Base-by-base conservation (phyloP, 2,888 invertebrate genomes). In the Hirtodrosophila trivittata region DNA sequence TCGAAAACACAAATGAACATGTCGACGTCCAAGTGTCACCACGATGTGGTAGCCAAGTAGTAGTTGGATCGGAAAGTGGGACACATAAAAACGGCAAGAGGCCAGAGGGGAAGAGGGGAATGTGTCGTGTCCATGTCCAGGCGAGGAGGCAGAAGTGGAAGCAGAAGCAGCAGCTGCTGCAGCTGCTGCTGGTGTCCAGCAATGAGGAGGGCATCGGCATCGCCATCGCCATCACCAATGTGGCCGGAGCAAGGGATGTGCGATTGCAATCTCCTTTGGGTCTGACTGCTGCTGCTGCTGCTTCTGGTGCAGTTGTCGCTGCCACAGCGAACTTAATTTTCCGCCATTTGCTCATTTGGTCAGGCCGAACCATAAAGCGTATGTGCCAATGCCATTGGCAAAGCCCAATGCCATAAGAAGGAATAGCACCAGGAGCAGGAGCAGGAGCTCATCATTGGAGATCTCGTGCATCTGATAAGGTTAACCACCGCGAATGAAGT, bases 1-100 rank as follows among this genome's bases (percentile, higher is more conserved):
- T 9, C 33, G 32, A 35, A 41, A 33, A 43, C 38, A 52, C 59
- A 84, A 81, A 86, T 82, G 84, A 82, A 86, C 77, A 66, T 76
- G 77, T 82, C 66, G 72, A 63, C 77, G 66, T 75, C 65, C 81
- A 84, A 84, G 84, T 82, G 81, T 82, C 77, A 72, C 81, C 81
- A 83, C 74, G 59, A 59, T 49, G 51, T 52, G 58, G 60, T 38
- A 37, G 51, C 63, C 46, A n/a, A n/a, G n/a, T 26, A 46, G 65
- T 16, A 46, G 55, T 16, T 46, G 56, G 46, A 6, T 52, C 39
- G 33, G 55, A 49, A 37, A 37, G 21, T 41, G 45, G 58, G 37
- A 41, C 51, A 49, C 37, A 49, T 10, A 26, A 28, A 6, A 13
- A 18, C 21, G 3, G 26, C 26, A 33, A 42, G 10, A 43, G 18